These are phyloP conservation scores for Siniperca knerii DNA, from an alignment of 2,113 vertebrate genomes.

Conservation along the genomic window DNA sequence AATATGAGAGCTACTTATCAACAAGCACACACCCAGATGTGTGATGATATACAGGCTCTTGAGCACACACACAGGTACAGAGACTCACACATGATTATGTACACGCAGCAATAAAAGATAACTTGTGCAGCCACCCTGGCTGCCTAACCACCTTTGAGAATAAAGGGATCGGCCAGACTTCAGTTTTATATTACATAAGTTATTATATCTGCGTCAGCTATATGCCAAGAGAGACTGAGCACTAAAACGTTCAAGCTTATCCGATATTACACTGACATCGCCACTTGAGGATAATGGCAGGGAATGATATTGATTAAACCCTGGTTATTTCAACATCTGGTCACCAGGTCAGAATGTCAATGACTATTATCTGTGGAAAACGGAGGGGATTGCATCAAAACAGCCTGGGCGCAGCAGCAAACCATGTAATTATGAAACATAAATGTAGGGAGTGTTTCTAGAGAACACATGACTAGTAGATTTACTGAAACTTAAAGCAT, in stretches of 20 bases:
- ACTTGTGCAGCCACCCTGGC: slow-evolving; percentile 36
- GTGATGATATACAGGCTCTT: background rate
- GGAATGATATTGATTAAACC: background rate
- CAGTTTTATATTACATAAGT: slow-evolving; percentile 2
- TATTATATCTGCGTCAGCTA: background rate
- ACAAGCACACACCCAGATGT: slow-evolving; percentile 50
- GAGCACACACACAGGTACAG: background rate
- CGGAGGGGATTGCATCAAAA: background rate
- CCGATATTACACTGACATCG: background rate
- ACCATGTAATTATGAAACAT: background rate
- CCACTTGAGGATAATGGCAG: background rate
- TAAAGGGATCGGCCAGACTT: slow-evolving; percentile 16
- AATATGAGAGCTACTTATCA: slow-evolving; percentile 18
- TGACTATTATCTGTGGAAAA: background rate
- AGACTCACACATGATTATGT: background rate
- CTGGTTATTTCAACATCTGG: background rate
- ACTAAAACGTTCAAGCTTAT: background rate
- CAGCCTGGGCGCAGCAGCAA: background rate
- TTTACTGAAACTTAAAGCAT: background rate
- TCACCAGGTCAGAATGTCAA: background rate
- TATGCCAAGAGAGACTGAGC: slow-evolving; percentile 4
- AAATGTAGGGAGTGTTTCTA: slow-evolving; percentile 58
- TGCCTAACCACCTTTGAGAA: slow-evolving; percentile 16
- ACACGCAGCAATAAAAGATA: slow-evolving; percentile 13
- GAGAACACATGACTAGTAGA: background rate